Base-by-base conservation (phyloP, 1,140 invertebrate species). In the Drosophila quadrilineata region DNA sequence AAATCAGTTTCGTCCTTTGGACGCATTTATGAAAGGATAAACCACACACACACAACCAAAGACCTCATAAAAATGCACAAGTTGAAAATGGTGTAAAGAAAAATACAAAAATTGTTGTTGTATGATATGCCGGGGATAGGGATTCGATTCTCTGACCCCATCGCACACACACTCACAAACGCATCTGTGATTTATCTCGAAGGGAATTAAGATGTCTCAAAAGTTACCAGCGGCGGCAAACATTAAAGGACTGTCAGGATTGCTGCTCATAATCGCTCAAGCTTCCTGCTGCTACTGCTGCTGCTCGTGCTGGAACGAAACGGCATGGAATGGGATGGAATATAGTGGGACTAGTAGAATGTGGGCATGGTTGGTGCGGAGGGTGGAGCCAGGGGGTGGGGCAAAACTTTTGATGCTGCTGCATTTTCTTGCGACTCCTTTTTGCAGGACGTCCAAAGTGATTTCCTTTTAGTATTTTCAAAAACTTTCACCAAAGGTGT, bases 401-500 rank as follows among this genome's bases (percentile, higher is more conserved):
- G n/a, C n/a, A 38, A 84, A 82, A 69, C 60, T 82, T 84, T 71
- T 46, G 65, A 56, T 24, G 56, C 36, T 75, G 28, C 38, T 40
- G 28, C 40, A 31, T 31, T 85, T 71, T 84, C 77, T 85, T 84
- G n/a, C 74, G 64, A 53, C 60, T 49, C 62, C 22, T 10, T 60
- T 66, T 35, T 66, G 45, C 56, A 60, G 63, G 31, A 57, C 79
- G 79, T 86, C 79, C 54, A 85, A 79, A 86, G 80, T 79, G 79
- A 85, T 85, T 85, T 85, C 79, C 79, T 85, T 85, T 85, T 85
- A 86, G 79, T 69, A 85, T 85, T 85, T 85, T 85, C 79, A 66
- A 68, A 85, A 85, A 85, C 67, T 85, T 85, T 85, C 67, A 65
- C 63, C 80, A 71, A 85, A 85, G 79, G 79, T 85, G 77, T 79